Percentiles rank a stretch among this genome's conserved stretches.
phyloP scores from a whole-genome alignment of 2,113 vertebrate species.

The Serilophus lunatus region DNA sequence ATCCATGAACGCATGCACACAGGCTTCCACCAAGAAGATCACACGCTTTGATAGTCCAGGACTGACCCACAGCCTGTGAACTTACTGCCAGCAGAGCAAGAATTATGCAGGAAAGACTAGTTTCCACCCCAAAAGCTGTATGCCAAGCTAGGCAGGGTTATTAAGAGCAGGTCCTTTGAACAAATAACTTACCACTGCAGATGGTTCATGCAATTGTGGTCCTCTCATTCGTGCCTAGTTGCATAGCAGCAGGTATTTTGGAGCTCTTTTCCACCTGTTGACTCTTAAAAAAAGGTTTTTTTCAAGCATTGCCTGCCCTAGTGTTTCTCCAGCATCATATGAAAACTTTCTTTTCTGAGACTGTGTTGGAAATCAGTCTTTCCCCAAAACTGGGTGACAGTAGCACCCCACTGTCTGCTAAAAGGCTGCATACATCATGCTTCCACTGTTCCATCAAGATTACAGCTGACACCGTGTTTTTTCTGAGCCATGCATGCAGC shows the following conservation, averaged over 20 bases:
- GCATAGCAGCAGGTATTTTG: neutral
- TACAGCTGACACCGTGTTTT: neutral
- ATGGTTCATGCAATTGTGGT: neutral
- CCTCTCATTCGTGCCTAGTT: neutral
- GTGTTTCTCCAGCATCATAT: neutral
- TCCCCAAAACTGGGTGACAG: neutral
- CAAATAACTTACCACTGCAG: neutral
- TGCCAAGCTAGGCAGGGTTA: neutral
- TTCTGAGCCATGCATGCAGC: neutral
- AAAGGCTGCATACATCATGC: neutral
- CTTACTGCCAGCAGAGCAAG: neutral
- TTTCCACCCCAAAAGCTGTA: neutral
- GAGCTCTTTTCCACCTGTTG: neutral
- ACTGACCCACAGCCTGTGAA: neutral
- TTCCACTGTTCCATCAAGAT: neutral
- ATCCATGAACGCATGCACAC: fast-evolving
- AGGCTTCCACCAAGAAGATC: neutral
- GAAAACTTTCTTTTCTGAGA: neutral
- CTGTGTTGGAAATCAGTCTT: neutral
- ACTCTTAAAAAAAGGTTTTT: neutral
- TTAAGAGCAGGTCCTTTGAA: neutral
- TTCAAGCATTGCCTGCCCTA: neutral
- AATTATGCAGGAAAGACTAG: neutral
- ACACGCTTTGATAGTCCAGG: fast-evolving
- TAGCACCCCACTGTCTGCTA: neutral